Base-by-base conservation (phyloP, 2,888 invertebrate genomes). In the Lasioglossum figueresi region DNA sequence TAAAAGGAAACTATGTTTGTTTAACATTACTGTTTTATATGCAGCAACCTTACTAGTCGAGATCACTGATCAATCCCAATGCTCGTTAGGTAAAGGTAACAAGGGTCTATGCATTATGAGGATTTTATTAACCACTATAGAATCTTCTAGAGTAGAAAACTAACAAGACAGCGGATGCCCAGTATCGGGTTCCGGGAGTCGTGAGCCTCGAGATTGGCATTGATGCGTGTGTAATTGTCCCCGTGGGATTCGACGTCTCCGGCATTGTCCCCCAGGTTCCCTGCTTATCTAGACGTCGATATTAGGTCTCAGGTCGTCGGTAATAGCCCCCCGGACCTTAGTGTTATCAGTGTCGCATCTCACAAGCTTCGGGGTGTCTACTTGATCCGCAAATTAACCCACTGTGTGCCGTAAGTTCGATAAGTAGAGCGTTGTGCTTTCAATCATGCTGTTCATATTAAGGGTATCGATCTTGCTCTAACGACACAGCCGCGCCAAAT, bases 301-400 rank as follows among this genome's bases (percentile, higher is more conserved):
- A 70, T 37, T 70, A 70, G 40, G 70, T 70, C 70, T 40, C 70
- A 70, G 70, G 14, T 70, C 70, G 70, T 40, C 70, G 12, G 56
- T 74, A 74, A 74, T 56, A 74, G 56, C 56, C n/a, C 56, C n/a
- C n/a, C n/a, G 37, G 27, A 52, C 52, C 37, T 37, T 52, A 56
- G 56, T 74, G 56, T 74, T 74, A 74, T 74, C 74, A 52, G 37
- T 74, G 52, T 56, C 37, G 74, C 52, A 45, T 74, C 52, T 74
- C 74, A 4, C 56, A 74, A 56, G 74, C 70, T 70, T 40, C 14
- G 14, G n/a, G 70, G 6, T 70, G 70, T 70, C 40, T 70, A 40
- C n/a, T 70, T 70, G 70, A 70, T 70, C 70, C 70, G n/a, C 70
- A 70, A 70, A 70, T 70, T 70, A 70, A 70, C 37, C 37, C 40